A percentile compares a stretch with the other conserved stretches of the same genome.
Evolutionary conservation across 1,140 invertebrate genomes (phyloP).

Genomic region (Leguminivora glycinivorella): DNA sequence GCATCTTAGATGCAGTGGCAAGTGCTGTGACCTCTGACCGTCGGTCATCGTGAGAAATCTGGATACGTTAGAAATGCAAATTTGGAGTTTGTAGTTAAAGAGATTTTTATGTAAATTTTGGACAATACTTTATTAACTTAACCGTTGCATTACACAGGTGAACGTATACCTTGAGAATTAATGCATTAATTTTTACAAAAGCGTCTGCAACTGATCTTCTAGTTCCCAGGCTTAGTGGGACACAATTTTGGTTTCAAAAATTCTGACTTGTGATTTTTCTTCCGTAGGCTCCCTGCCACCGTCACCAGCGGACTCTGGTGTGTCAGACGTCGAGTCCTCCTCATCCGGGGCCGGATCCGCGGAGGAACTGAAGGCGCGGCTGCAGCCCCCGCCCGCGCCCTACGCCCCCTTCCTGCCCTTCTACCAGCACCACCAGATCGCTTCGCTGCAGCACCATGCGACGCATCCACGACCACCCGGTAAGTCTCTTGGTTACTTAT

Average conservation of each 20-base stretch:
- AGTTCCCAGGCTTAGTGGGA: background rate
- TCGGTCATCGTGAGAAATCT: slow-evolving; percentile 7
- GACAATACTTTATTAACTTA: background rate
- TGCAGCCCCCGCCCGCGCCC: slow-evolving; percentile 79
- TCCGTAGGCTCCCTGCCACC: slow-evolving; percentile 93
- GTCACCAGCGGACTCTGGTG: slow-evolving; percentile 97
- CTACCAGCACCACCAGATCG: slow-evolving; percentile 75
- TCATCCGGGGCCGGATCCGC: slow-evolving; percentile 94
- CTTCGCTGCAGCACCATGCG: slow-evolving; percentile 70
- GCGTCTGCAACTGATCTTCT: background rate
- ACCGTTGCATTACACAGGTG: slow-evolving; percentile 8
- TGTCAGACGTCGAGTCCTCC: slow-evolving; percentile 97
- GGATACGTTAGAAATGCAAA: slow-evolving; percentile 10
- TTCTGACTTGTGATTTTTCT: slow-evolving; percentile 16
- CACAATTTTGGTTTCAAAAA: background rate
- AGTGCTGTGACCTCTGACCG: slow-evolving; percentile 12
- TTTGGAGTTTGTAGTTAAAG: background rate
- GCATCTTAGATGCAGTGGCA: slow-evolving; percentile 7
- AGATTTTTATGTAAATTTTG: background rate
- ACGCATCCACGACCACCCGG: slow-evolving; percentile 71
- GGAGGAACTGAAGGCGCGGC: slow-evolving; percentile 90
- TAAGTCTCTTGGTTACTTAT: slow-evolving; percentile 39
- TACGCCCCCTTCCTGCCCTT: slow-evolving; percentile 76
- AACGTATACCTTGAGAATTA: background rate
- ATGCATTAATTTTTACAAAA: background rate